Conservation (phyloP, 53 echinoderm and acorn worm species). For the Pentamera pediparva region DNA sequence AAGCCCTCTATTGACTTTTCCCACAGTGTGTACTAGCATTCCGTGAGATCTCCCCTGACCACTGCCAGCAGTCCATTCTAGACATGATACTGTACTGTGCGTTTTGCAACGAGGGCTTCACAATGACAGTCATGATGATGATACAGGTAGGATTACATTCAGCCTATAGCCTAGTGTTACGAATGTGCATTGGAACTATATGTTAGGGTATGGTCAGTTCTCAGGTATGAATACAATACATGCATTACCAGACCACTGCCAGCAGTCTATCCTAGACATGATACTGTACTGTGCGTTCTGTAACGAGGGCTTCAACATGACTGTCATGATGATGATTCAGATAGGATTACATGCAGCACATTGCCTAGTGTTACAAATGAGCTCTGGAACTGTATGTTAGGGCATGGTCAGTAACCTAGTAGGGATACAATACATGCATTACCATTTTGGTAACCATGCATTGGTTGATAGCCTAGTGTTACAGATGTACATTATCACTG, state of each 20-base stretch:
- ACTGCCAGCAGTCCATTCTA: conserved; percentile 53
- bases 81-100: conserved; percentile 90
- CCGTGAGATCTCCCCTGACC: conserved; percentile 69
- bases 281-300: conserved; percentile 89
- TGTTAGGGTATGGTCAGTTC: not conserved
- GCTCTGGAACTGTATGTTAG: no score
- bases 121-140: conserved; percentile 70
- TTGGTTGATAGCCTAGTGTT: no score
- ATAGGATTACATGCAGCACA: no score
- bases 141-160: conserved; percentile 65
- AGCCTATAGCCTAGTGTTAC: not conserved
- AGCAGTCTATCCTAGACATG: conserved; percentile 69
- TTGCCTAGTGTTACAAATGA: no score
- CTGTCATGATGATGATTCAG: conserved; percentile 82
- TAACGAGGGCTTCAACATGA: conserved; percentile 75
- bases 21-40: conserved; percentile 74
- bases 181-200: not conserved
- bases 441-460: no score
- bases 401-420: no score
- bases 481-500: no score
- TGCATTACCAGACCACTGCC: conserved; percentile 46
- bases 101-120: conserved; percentile 88
- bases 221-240: no score
- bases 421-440: no score
- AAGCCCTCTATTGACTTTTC: no score